Conservation (phyloP, 92 coral and sea anemone species). For the Porites evermanni region DNA sequence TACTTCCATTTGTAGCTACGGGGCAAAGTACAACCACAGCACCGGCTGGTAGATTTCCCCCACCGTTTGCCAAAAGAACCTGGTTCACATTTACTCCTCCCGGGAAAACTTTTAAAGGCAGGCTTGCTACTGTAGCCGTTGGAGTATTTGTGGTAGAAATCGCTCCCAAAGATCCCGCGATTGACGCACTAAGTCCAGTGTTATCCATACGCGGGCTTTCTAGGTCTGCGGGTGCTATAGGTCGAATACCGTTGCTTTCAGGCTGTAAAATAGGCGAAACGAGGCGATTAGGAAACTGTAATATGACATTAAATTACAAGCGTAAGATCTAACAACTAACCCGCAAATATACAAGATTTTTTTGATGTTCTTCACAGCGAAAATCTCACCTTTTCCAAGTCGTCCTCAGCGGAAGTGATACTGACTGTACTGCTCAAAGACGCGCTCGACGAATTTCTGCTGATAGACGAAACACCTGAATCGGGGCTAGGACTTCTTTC, state of each 20-base stretch:
- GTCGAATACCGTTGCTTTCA: slow-evolving; percentile 19
- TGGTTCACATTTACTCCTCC: slow-evolving; percentile 73
- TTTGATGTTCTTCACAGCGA: neutral
- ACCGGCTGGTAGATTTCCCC: slow-evolving; percentile 84
- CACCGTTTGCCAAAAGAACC: slow-evolving; percentile 68
- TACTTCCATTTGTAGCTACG: slow-evolving; percentile 65
- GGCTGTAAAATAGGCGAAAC: neutral
- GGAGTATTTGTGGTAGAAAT: slow-evolving; percentile 25
- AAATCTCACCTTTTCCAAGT: slow-evolving; percentile 15
- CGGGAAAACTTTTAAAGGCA: slow-evolving; percentile 66
- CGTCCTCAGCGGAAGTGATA: slow-evolving; percentile 68
- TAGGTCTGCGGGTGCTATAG: slow-evolving; percentile 8
- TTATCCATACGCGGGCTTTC: slow-evolving; percentile 5
- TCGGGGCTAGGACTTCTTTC: slow-evolving; percentile 90
- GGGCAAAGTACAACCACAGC: slow-evolving; percentile 98
- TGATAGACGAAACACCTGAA: slow-evolving; percentile 79
- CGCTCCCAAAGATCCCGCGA: slow-evolving; percentile 30
- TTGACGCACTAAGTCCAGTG: slow-evolving; percentile 31
- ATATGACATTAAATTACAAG: neutral
- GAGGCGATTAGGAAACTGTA: neutral
- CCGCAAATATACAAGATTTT: neutral
- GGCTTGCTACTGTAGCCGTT: slow-evolving; percentile 29
- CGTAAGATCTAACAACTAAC: neutral
- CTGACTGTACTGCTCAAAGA: slow-evolving; percentile 84
- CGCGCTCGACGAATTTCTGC: slow-evolving; percentile 95